phyloP scores from a whole-genome alignment of 1,140 invertebrate genomes.

The Uloborus diversus region DNA sequence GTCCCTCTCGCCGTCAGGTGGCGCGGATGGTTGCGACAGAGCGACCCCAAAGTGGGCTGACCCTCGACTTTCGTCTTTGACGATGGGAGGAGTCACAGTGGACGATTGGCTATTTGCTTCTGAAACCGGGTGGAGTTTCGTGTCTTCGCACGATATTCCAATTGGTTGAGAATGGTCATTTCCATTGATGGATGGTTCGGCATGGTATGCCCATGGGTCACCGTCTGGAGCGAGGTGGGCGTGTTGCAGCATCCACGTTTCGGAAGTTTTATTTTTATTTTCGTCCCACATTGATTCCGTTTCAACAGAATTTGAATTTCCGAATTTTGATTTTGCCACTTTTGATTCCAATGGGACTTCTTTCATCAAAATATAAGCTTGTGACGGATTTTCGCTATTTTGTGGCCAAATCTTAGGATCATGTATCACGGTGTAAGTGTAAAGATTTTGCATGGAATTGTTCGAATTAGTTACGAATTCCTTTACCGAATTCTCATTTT shows the following conservation, averaged over 20 bases:
- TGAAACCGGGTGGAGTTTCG: not conserved
- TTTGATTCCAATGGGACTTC: not conserved
- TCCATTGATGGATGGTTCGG: slow-evolving; percentile 17
- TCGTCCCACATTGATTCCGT: slow-evolving; percentile 7
- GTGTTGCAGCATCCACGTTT: not conserved
- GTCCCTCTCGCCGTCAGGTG: slow-evolving; percentile 31
- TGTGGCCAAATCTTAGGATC: not conserved
- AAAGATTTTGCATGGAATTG: not conserved
- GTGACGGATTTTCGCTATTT: too few relatives aligned
- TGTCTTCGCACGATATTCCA: not conserved
- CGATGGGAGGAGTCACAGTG: slow-evolving; percentile 2
- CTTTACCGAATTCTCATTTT: not conserved
- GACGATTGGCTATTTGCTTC: slow-evolving; percentile 10
- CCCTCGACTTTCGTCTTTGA: not conserved
- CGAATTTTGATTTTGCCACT: not conserved
- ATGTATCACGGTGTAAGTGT: not conserved
- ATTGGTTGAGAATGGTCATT: slow-evolving; percentile 28
- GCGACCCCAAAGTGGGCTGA: not conserved
- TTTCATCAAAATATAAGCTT: not conserved
- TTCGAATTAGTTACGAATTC: not conserved
- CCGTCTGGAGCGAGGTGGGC: slow-evolving; percentile 25
- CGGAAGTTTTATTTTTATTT: slow-evolving; percentile 35
- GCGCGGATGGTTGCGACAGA: slow-evolving; percentile 15
- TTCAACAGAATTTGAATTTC: not conserved
- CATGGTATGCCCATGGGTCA: slow-evolving; percentile 38